Evolutionary conservation across 2,113 vertebrate species (phyloP).

Genomic region (Craseonycteris thonglongyai): DNA sequence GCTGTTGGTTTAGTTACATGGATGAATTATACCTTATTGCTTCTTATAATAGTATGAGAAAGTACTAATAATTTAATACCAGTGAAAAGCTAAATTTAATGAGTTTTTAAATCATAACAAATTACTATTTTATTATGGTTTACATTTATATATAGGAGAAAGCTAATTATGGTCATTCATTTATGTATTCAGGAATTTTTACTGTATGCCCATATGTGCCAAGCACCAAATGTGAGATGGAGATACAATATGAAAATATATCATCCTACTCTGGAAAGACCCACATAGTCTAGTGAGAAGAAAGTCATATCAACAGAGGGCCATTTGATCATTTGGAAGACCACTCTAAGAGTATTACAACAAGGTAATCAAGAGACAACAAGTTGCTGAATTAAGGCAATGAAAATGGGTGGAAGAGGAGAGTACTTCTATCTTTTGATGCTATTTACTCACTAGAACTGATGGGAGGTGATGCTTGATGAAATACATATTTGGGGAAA

Average conservation of each 20-base stretch:
- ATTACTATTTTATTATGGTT: neutral
- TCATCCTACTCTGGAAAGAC: neutral
- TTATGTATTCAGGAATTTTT: constrained; percentile 25
- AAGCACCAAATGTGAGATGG: neutral
- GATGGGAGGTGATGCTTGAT: neutral
- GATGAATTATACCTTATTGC: neutral
- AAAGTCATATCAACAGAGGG: neutral
- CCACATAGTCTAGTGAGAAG: neutral
- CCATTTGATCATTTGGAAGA: neutral
- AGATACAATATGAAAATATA: neutral
- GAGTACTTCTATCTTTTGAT: neutral
- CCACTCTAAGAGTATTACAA: neutral
- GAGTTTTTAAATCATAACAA: constrained; percentile 8
- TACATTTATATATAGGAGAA: neutral
- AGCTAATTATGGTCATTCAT: neutral
- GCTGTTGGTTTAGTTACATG: neutral
- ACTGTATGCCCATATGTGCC: neutral
- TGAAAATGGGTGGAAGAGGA: neutral
- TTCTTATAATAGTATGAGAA: neutral
- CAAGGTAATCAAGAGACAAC: neutral
- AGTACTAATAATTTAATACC: constrained; percentile 18
- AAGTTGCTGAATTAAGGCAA: neutral
- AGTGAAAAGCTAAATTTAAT: constrained; percentile 12
- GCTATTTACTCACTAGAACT: neutral
- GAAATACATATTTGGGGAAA: neutral